Conservation (phyloP, 1,140 invertebrate species). For the Phenacoccus solenopsis region DNA sequence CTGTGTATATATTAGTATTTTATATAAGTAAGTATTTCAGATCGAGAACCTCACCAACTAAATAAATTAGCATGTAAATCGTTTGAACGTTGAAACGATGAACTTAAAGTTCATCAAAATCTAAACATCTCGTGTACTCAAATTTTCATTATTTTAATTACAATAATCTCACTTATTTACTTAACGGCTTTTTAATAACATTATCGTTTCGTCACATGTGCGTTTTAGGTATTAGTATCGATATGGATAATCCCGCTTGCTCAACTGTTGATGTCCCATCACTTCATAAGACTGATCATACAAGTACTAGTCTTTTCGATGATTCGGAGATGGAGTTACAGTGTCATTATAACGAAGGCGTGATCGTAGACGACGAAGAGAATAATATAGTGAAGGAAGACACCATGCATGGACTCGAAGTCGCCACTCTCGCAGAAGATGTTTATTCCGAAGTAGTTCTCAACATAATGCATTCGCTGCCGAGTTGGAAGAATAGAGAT, state of each 20-base stretch:
- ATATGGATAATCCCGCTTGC: slow-evolving; percentile 4
- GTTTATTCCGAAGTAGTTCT: background rate
- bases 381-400: background rate
- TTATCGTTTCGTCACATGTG: background rate
- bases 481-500: slow-evolving; percentile 1
- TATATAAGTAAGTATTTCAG: background rate
- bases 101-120: background rate
- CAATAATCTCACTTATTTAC: background rate
- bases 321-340: background rate
- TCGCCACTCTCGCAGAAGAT: background rate
- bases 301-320: slow-evolving; percentile 8
- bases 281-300: slow-evolving; percentile 9
- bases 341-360: slow-evolving; percentile 1
- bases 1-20: background rate
- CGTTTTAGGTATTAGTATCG: background rate
- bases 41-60: no score
- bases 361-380: slow-evolving; percentile 5
- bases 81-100: background rate
- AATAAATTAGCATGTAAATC: background rate
- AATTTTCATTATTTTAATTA: no score
- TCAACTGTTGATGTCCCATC: slow-evolving; percentile 5
- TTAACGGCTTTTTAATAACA: background rate
- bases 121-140: no score
- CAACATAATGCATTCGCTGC: background rate
- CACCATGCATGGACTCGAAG: background rate